phyloP scores from a whole-genome alignment of 2,888 invertebrate species.

The Syrista parreyssii region DNA sequence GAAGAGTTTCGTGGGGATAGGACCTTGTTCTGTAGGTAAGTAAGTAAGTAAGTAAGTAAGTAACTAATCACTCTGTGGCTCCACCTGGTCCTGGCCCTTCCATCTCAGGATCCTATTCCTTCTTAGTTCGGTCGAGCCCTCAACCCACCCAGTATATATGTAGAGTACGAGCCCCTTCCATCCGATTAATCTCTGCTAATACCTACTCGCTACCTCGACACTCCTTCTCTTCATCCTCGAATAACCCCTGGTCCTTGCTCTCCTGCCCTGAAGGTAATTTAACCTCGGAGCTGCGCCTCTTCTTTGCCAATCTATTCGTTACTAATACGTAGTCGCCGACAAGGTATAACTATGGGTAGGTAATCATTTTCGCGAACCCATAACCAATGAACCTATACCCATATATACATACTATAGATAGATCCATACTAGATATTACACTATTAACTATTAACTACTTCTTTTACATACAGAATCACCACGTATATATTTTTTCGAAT shows the following conservation, averaged over 20 bases:
- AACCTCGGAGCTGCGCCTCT: constrained; percentile 39
- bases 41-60: constrained; percentile 47
- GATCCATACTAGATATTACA: background rate
- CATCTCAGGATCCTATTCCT: constrained; percentile 27
- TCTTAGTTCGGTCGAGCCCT: constrained; percentile 24
- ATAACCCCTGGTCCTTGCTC: constrained; percentile 8
- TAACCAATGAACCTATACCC: background rate
- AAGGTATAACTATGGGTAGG: constrained; percentile 25
- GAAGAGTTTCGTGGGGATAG: background rate
- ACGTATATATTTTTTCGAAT: background rate
- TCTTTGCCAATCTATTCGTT: constrained; percentile 42
- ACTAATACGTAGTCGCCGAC: constrained; percentile 40
- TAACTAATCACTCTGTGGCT: constrained; percentile 49
- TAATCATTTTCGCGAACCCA: constrained; percentile 46
- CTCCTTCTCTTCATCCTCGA: constrained; percentile 37
- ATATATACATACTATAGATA: background rate
- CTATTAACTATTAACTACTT: too few species aligned
- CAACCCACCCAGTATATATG: constrained; percentile 5
- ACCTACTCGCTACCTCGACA: constrained; percentile 49
- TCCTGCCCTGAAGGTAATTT: constrained; percentile 44
- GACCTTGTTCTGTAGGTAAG: constrained; percentile 30
- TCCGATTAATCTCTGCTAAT: constrained; percentile 61
- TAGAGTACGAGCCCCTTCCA: constrained; percentile 26
- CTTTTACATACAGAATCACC: background rate
- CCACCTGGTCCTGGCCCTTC: constrained; percentile 13